Evolutionary conservation across 2,113 vertebrate species (phyloP), one percentile per base, ranked within the genome.

Genomic region (Lichenostomus cassidix): DNA sequence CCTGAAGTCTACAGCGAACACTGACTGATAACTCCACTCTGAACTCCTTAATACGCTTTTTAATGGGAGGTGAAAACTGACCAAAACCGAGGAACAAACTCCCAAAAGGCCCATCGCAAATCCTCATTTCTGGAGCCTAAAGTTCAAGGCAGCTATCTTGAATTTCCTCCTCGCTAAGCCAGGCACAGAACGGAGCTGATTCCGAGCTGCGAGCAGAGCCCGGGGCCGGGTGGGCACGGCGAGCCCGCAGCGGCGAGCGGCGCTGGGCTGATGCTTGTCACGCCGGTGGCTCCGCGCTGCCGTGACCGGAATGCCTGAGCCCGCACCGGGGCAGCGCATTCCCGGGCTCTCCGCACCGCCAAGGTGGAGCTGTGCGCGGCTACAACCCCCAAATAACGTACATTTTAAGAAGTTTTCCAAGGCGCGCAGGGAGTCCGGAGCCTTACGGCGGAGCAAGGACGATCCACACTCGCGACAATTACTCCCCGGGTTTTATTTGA

Each of bases 371-470:
- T 13, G 35, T 3, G 67, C 3, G 11, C 9, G 8, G 10, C 24
- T 5, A 14, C 0, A 2, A 25, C 44, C 15, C 47, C 47, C 25
- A 4, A 7, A 87, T 28, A 63, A 52, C 2, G 9, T 0, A 2
- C 0, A 29, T 85, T 65, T 67, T 10, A 35, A 35, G 50, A 90
- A 87, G 70, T 91, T 94, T 80, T 41, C 52, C 2, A 7, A 76
- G 53, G 21, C 37, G 47, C 65, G 0, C 0, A 18, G 2, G 9
- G 50, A 37, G 49, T 2, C 33, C 15, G 3, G 24, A 83, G 42
- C 58, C 44, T 28, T 3, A 52, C 55, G 15, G 13, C 0, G 65
- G 42, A 62, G 42, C 56, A 11, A 27, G 62, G 81, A 1, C 78
- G 5, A 55, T 0, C 59, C 41, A 2, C 1, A n/a, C 73, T 29